These are phyloP conservation scores for Poeciliopsis paucimaculata DNA, from an alignment of 2,797 vertebrate species.

Conservation along the genomic window DNA sequence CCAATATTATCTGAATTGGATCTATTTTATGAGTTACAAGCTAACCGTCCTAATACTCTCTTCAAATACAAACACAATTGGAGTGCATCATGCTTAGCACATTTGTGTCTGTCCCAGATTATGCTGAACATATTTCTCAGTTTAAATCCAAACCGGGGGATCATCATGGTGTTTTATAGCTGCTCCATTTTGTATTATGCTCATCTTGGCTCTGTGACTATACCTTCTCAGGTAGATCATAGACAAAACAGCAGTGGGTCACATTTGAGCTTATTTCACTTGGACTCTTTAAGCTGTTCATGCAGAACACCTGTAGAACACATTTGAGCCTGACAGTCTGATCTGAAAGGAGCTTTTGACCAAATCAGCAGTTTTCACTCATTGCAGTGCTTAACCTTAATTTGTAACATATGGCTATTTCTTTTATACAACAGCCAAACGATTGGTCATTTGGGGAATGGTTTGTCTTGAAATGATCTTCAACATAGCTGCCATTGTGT, in stretches of 20 bases:
- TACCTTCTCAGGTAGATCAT: not conserved
- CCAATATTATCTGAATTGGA: not conserved
- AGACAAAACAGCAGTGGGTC: not conserved
- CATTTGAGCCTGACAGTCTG: not conserved
- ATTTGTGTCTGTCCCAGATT: not conserved
- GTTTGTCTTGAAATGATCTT: not conserved
- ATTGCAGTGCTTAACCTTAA: constrained; percentile 7
- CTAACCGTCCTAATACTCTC: not conserved
- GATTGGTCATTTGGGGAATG: not conserved
- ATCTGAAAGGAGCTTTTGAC: constrained; percentile 8
- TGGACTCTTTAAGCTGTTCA: not conserved
- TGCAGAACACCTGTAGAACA: not conserved
- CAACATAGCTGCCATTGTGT: not conserved
- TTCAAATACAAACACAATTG: not conserved
- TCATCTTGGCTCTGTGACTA: not conserved
- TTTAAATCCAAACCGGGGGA: not conserved
- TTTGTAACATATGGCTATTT: constrained; percentile 7
- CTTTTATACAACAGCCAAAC: not conserved
- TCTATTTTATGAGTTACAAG: not conserved
- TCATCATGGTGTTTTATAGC: not conserved
- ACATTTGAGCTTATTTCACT: not conserved
- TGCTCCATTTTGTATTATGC: not conserved
- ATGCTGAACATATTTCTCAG: not conserved
- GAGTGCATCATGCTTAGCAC: not conserved
- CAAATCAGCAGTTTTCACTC: constrained; percentile 37